These are phyloP conservation scores for Polydrusus cervinus DNA, from an alignment of 2,888 invertebrate species.

Conservation along the genomic window DNA sequence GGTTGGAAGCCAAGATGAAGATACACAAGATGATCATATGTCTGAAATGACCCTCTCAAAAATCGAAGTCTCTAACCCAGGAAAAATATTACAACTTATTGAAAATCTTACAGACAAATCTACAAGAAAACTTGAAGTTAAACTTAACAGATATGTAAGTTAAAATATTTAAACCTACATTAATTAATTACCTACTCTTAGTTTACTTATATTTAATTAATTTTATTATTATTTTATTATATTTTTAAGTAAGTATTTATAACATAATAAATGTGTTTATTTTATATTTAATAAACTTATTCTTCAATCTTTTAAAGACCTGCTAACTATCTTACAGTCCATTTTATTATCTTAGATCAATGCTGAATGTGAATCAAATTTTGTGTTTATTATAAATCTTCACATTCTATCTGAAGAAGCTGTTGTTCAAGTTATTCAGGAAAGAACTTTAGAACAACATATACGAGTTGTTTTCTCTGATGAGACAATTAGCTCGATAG, in stretches of 20 bases:
- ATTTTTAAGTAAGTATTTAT: too few relatives aligned
- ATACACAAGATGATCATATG: conserved; percentile 29
- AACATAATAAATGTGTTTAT: too few relatives aligned
- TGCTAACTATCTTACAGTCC: background rate
- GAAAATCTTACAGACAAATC: conserved; percentile 73
- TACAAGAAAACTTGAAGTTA: conserved; percentile 74
- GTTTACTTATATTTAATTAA: background rate
- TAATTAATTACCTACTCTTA: background rate
- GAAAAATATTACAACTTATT: conserved; percentile 74
- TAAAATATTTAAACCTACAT: background rate
- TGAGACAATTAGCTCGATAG: conserved; percentile 59
- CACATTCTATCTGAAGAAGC: conserved; percentile 75
- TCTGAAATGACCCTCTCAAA: conserved; percentile 58
- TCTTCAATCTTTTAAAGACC: too few relatives aligned
- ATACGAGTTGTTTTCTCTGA: conserved; percentile 70
- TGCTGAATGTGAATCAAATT: conserved; percentile 72
- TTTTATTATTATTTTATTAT: too few relatives aligned
- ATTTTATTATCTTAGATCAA: conserved; percentile 65
- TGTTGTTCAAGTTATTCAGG: conserved; percentile 76
- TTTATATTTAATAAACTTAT: too few relatives aligned
- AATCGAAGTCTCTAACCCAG: conserved; percentile 75
- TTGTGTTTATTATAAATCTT: conserved; percentile 74
- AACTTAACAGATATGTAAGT: conserved; percentile 78
- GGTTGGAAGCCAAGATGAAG: conserved; percentile 48
- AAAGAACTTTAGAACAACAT: conserved; percentile 71